A percentile compares a stretch with the other conserved stretches of the same genome.
Conservation (phyloP, 2,113 vertebrate species). For the Peromyscus maniculatus region DNA sequence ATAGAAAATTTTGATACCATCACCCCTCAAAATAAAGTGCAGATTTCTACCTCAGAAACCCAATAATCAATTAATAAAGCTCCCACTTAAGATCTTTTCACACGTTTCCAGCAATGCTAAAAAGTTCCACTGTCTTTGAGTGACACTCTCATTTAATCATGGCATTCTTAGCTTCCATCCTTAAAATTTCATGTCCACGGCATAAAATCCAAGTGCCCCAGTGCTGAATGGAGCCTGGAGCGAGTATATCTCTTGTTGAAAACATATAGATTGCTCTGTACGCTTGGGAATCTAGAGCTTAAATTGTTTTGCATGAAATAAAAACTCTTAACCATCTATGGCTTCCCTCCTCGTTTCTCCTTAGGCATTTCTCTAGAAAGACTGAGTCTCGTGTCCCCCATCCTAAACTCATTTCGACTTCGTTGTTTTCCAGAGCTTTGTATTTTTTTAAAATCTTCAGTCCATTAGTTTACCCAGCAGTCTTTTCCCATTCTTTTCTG, state of each 20-base stretch:
- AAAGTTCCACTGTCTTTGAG: fast-evolving
- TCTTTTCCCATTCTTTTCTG: background rate
- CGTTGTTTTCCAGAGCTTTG: background rate
- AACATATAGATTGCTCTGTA: background rate
- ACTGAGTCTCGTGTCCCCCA: background rate
- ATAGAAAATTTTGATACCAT: conserved; percentile 9
- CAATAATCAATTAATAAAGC: background rate
- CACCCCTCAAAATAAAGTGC: conserved; percentile 51
- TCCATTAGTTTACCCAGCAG: background rate
- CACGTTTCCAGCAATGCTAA: background rate
- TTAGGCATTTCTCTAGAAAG: background rate
- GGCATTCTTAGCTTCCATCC: background rate
- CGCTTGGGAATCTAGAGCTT: background rate
- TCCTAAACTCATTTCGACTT: background rate
- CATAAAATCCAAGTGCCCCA: background rate
- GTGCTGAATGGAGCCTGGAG: background rate
- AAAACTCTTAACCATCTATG: background rate
- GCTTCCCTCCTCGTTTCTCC: background rate
- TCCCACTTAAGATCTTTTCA: background rate
- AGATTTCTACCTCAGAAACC: background rate
- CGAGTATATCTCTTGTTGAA: background rate
- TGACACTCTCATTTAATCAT: background rate
- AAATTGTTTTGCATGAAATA: background rate
- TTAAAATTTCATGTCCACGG: background rate
- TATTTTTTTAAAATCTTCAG: background rate